phyloP scores from a whole-genome alignment of 2,113 vertebrate genomes.

The Megatriorchis doriae region DNA sequence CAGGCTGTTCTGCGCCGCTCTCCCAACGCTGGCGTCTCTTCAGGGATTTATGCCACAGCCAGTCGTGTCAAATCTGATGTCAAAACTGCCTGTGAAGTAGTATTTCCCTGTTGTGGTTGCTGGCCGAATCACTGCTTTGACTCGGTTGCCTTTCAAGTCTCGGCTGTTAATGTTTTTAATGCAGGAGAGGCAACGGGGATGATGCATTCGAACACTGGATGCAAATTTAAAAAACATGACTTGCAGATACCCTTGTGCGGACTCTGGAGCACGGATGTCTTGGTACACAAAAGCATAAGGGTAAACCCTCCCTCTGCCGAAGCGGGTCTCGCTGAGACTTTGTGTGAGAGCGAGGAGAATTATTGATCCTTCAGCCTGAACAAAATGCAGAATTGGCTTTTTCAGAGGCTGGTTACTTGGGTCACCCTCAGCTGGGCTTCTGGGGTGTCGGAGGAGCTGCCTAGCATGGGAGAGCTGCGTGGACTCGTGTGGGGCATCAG shows the following conservation, averaged over 20 bases:
- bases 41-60: neutral
- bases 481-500: neutral
- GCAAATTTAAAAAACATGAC: neutral
- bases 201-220: neutral
- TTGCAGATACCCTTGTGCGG: neutral
- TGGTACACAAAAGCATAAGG: neutral
- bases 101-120: neutral
- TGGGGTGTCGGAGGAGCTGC: neutral
- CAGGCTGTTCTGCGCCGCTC: rapidly evolving
- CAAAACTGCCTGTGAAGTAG: neutral
- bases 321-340: neutral
- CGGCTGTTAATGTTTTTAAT: neutral
- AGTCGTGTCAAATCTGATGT: neutral
- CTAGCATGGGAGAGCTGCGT: neutral
- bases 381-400: neutral
- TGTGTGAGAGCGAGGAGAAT: neutral
- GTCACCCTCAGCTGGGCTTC: neutral
- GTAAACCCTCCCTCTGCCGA: neutral
- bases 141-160: neutral
- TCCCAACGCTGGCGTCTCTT: neutral
- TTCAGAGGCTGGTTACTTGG: neutral
- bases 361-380: neutral
- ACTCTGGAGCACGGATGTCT: neutral
- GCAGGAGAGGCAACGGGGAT: neutral
- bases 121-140: neutral